Evolutionary conservation across 2,113 vertebrate genomes (phyloP).

Genomic region (Ifrita kowaldi): DNA sequence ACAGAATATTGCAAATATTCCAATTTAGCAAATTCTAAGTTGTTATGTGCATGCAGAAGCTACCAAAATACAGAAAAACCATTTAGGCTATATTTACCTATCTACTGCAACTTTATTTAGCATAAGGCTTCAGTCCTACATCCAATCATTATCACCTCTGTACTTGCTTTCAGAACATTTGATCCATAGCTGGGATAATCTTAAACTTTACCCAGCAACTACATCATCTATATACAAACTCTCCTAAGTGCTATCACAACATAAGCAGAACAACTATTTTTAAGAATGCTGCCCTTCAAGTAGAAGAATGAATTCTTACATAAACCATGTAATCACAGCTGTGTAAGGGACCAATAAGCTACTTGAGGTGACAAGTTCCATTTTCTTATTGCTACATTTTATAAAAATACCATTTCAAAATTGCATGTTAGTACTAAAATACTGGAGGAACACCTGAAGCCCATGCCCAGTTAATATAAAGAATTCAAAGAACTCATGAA

Average conservation of each 20-base stretch:
- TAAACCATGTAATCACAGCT: not conserved
- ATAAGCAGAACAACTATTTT: not conserved
- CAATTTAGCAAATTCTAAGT: not conserved
- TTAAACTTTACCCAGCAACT: not conserved
- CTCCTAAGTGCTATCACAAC: not conserved
- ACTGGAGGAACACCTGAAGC: not conserved
- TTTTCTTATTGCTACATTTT: not conserved
- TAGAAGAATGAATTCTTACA: not conserved
- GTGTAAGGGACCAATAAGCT: not conserved
- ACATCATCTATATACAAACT: not conserved
- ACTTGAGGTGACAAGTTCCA: not conserved
- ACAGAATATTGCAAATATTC: not conserved
- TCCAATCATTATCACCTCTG: not conserved
- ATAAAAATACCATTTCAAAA: not conserved
- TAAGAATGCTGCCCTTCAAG: not conserved
- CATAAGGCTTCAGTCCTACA: not conserved
- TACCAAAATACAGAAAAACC: not conserved
- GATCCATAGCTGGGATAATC: not conserved
- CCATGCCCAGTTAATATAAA: not conserved
- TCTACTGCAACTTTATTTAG: not conserved
- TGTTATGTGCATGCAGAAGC: not conserved
- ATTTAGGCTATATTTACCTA: not conserved
- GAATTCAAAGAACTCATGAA: not conserved
- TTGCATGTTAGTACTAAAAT: not conserved
- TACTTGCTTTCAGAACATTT: not conserved